A percentile compares a stretch with the other conserved stretches of the same genome.
Conservation (phyloP, 37 sponge, comb jelly and placozoan genomes). For the Crambe crambe region DNA sequence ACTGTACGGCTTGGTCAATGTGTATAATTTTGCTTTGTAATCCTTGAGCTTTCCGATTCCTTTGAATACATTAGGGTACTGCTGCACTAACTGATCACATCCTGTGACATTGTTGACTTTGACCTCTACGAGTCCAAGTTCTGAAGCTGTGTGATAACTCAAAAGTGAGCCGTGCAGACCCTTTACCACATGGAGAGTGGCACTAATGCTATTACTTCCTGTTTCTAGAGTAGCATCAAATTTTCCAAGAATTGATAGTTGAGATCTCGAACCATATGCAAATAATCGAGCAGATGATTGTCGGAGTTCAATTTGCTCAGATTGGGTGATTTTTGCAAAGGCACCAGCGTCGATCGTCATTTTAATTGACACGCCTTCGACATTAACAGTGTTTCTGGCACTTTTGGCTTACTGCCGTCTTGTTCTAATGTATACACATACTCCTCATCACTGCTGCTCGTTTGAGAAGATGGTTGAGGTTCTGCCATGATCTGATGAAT, state of each 20-base stretch:
- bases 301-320: too few relatives aligned
- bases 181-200: not conserved
- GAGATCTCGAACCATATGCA: too few relatives aligned
- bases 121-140: not conserved
- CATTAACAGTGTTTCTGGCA: too few relatives aligned
- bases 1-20: not conserved
- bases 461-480: too few relatives aligned
- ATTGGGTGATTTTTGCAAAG: too few relatives aligned
- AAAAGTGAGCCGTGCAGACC: not conserved
- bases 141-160: not conserved
- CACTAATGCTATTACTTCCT: not conserved
- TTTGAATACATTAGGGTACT: slow-evolving; percentile 9
- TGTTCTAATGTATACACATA: not conserved
- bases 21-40: not conserved
- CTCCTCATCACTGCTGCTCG: slow-evolving; percentile 11
- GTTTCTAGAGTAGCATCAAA: not conserved
- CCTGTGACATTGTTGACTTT: not conserved
- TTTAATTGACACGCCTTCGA: too few relatives aligned
- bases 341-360: too few relatives aligned
- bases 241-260: not conserved
- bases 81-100: not conserved
- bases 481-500: not conserved
- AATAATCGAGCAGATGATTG: too few relatives aligned
- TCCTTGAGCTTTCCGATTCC: not conserved
- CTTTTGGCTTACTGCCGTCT: too few relatives aligned